Evolutionary conservation across 2,113 vertebrate genomes (phyloP), one percentile per base, ranked within the genome.

Genomic region (Triplophysa rosa): DNA sequence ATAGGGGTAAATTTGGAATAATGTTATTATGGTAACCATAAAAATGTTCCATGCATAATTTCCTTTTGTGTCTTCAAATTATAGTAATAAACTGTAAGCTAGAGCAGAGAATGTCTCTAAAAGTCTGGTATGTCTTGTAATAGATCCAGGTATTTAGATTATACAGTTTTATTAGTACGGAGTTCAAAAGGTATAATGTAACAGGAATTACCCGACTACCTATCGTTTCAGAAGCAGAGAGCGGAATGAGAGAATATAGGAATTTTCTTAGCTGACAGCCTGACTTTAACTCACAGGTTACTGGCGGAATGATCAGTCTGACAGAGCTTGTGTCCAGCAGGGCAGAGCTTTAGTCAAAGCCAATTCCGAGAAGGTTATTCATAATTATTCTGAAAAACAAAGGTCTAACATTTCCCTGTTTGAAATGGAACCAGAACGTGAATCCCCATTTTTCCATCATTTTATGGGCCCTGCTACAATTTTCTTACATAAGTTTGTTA

Each of bases 251-350:
- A 29, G 45, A 49, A 16, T n/a, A 45, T 52, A 37, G 7, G 33
- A 37, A 37, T 37, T 37, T 76, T 21, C 33, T 42, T 11, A 24
- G 11, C 80, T 69, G 64, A 64, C 23, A 54, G 71, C 11, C 40
- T 26, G 37, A 4, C 33, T 66, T 64, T 10, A 63, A 77, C 11
- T 11, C 68, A 33, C 2, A 0, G 84, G 82, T 67, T 80, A 80
- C 77, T 67, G 77, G 88, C 75, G 21, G 86, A 88, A 88, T 87
- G 90, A 90, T 89, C 73, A 63, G 77, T 69, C 70, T 85, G 87
- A 87, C 89, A 88, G 83, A 29, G 37, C 54, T 54, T 71, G 67
- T 80, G 86, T 79, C 72, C 40, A 62, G 81, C 81, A 68, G 80
- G 82, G 82, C 76, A 84, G 71, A 66, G 69, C 78, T 37, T 37